phyloP scores from a whole-genome alignment of 2,888 invertebrate genomes.

The Cryptocheilus praepositus region DNA sequence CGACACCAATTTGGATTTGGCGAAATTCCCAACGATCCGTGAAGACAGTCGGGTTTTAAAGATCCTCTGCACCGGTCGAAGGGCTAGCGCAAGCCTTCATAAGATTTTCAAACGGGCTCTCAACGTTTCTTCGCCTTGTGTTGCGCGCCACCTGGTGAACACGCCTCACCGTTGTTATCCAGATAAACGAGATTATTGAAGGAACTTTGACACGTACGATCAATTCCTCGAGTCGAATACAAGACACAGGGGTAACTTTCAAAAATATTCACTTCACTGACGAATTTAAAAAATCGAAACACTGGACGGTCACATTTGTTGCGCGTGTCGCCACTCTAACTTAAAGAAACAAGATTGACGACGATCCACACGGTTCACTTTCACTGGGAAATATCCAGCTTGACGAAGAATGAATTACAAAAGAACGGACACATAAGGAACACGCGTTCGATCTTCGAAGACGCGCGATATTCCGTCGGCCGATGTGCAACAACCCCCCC shows the following conservation, averaged over 20 bases:
- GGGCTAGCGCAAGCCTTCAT: not conserved
- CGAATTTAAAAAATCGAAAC: not conserved
- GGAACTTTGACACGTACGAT: not conserved
- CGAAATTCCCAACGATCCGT: not conserved
- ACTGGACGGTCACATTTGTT: too few species aligned
- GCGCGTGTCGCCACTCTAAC: too few species aligned
- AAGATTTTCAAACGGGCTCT: not conserved
- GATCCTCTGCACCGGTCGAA: not conserved
- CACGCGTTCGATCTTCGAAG: slow-evolving; percentile 21
- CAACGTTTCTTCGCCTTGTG: not conserved
- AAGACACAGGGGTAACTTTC: too few species aligned
- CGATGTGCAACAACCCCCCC: slow-evolving; percentile 56
- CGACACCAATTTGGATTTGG: too few species aligned
- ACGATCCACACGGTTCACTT: slow-evolving; percentile 32
- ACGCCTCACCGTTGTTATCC: not conserved
- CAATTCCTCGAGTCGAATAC: slow-evolving; percentile 3
- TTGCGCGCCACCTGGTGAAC: slow-evolving; percentile 42
- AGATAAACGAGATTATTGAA: slow-evolving; percentile 5
- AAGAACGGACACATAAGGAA: slow-evolving; percentile 17
- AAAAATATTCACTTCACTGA: not conserved
- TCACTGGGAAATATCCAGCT: slow-evolving; percentile 29
- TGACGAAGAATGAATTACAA: slow-evolving; percentile 17
- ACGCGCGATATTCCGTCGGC: slow-evolving; percentile 25
- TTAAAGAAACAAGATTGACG: not conserved
- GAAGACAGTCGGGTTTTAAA: too few species aligned